phyloP scores from a whole-genome alignment of 2,797 vertebrate species.

The Lates japonicus region DNA sequence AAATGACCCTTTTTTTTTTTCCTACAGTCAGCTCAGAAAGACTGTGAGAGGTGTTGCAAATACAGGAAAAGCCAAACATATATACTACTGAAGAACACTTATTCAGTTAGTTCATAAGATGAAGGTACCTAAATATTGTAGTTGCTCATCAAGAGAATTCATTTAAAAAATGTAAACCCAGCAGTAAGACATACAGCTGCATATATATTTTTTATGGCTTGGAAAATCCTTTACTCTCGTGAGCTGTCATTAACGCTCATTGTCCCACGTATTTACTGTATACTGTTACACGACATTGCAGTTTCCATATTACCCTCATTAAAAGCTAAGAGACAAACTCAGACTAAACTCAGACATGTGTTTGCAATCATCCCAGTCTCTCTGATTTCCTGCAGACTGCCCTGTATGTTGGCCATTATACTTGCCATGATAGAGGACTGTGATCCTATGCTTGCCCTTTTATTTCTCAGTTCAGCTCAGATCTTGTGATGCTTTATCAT shows the following conservation, averaged over 20 bases:
- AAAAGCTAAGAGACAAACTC: slow-evolving; percentile 72
- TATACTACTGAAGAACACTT: neutral
- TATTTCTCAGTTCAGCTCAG: slow-evolving; percentile 24
- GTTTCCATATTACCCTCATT: slow-evolving; percentile 76
- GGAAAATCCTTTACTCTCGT: slow-evolving; percentile 20
- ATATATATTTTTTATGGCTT: slow-evolving; percentile 7
- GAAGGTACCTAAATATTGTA: neutral
- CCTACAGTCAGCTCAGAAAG: neutral
- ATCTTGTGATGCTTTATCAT: slow-evolving; percentile 25
- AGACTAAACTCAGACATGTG: slow-evolving; percentile 79
- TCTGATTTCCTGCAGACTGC: slow-evolving; percentile 70
- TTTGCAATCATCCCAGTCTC: slow-evolving; percentile 73
- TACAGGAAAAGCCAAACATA: neutral
- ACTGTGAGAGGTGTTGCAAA: neutral
- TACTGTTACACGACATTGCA: slow-evolving; percentile 59
- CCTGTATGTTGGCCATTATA: slow-evolving; percentile 61
- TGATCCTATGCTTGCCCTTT: slow-evolving; percentile 50
- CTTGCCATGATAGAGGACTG: slow-evolving; percentile 52
- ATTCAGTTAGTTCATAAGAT: neutral
- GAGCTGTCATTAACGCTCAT: slow-evolving; percentile 35
- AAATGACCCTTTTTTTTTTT: neutral
- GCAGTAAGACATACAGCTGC: slow-evolving; percentile 8
- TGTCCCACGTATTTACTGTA: slow-evolving; percentile 55
- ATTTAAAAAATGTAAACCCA: neutral
- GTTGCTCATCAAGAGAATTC: neutral